phyloP scores from a whole-genome alignment of 2,888 invertebrate species.

The Miltochrista miniata region DNA sequence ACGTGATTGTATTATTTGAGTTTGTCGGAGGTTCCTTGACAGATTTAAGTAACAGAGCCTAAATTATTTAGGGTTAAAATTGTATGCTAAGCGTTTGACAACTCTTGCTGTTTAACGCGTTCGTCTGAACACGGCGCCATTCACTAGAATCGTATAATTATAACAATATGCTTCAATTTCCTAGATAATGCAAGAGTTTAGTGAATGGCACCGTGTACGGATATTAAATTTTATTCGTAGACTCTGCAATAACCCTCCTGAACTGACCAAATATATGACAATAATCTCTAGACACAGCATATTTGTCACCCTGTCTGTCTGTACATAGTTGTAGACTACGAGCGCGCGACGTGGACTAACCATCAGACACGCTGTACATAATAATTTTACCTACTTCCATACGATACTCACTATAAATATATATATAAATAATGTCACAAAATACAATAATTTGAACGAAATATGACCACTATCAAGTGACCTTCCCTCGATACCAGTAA shows the following conservation, averaged over 20 bases:
- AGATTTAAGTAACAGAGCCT: conserved; percentile 51
- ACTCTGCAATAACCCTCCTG: conserved; percentile 55
- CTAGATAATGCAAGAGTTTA: conserved; percentile 42
- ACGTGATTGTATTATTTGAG: conserved; percentile 70
- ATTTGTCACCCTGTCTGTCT: conserved; percentile 57
- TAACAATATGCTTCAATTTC: conserved; percentile 42
- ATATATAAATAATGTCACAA: conserved; percentile 22
- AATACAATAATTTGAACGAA: conserved; percentile 15
- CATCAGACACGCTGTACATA: conserved; percentile 24
- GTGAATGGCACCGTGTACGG: conserved; percentile 40
- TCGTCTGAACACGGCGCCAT: conserved; percentile 42
- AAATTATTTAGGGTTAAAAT: conserved; percentile 54
- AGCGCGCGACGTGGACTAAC: conserved; percentile 38
- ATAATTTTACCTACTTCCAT: conserved; percentile 3
- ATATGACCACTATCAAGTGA: conserved; percentile 5
- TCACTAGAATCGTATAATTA: conserved; percentile 33
- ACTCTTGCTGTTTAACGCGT: conserved; percentile 47
- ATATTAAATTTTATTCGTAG: conserved; percentile 39
- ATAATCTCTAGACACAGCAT: conserved; percentile 79
- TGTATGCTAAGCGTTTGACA: conserved; percentile 51
- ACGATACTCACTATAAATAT: conserved; percentile 22
- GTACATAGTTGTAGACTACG: conserved; percentile 47
- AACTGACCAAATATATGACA: conserved; percentile 81
- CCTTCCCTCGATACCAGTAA: conserved; percentile 12
- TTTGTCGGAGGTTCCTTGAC: conserved; percentile 56